A percentile compares a stretch with the other conserved stretches of the same genome.
Conservation (phyloP, 37 sponge, comb jelly and placozoan genomes). For the Beroe forskalii region DNA sequence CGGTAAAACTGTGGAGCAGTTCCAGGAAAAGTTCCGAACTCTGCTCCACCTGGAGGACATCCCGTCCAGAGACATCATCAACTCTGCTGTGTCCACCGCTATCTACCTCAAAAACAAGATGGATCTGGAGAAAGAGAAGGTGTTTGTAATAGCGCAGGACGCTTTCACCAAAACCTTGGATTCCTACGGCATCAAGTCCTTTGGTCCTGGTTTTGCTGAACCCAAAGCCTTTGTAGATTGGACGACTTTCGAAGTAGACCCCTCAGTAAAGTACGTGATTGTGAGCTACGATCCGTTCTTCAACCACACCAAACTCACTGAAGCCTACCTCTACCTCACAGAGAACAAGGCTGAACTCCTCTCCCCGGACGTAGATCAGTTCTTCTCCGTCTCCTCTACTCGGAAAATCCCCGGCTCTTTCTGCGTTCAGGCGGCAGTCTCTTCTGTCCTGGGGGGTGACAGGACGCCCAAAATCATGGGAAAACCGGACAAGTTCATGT, state of each 20-base stretch:
- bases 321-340: constrained; percentile 35
- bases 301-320: constrained; percentile 24
- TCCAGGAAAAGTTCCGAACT: neutral
- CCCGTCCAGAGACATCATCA: constrained; percentile 12
- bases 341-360: constrained; percentile 49
- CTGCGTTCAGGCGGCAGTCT: constrained; percentile 7
- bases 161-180: neutral
- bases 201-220: neutral
- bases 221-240: neutral
- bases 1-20: neutral
- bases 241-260: constrained; percentile 16
- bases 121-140: constrained; percentile 29
- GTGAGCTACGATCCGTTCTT: neutral
- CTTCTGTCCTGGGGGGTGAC: neutral
- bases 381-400: neutral
- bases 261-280: constrained; percentile 50
- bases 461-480: constrained; percentile 17
- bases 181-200: neutral
- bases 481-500: neutral
- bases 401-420: constrained; percentile 19
- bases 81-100: neutral
- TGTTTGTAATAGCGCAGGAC: constrained; percentile 20
- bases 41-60: neutral
- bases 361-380: constrained; percentile 2
- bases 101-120: constrained; percentile 61